Evolutionary conservation across 2,888 invertebrate species (phyloP), one percentile per base, ranked within the genome.

Genomic region (Julus scanicus): DNA sequence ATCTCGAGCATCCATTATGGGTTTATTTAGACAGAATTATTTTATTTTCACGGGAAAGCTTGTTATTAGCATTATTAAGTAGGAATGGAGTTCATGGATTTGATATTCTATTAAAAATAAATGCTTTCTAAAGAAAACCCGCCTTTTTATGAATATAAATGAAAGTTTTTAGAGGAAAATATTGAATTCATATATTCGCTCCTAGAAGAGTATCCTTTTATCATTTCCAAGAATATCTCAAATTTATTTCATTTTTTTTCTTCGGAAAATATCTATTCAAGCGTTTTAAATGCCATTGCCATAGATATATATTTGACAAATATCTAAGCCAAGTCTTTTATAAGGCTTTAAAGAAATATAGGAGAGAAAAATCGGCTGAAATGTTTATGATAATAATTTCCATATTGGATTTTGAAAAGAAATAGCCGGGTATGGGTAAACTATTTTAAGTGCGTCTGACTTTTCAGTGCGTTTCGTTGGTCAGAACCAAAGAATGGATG

Each of bases 11-110:
- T 20, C 71, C 71, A 71, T 71, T 71, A 71, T 11, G 71, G 57
- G 20, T n/a, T 3, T 20, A n/a, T 71, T 71, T 71, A 11, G 20
- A 20, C 20, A 20, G 29, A 29, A 57, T 20, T 29, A 9, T 71
- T 71, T 71, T 71, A 71, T 71, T 71, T 71, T 71, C 71, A 71
- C 71, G 20, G 20, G 71, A 20, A 29, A 29, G 71, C 71, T 71
- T 71, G 20, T 71, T 71, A 71, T 71, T 71, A 71, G 0, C 71
- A 20, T 29, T 9, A 20, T 8, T 71, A 20, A 71, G 71, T 71
- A 20, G 71, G 6, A 71, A 71, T 20, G 29, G 29, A 29, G 29
- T 6, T 71, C 71, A 29, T 20, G 29, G 71, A 6, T 53, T 71
- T 71, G 71, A 71, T 5, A 71, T 20, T n/a, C 71, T 71, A 71